phyloP scores from a whole-genome alignment of 2,888 invertebrate genomes.

The Cephus pulcher region DNA sequence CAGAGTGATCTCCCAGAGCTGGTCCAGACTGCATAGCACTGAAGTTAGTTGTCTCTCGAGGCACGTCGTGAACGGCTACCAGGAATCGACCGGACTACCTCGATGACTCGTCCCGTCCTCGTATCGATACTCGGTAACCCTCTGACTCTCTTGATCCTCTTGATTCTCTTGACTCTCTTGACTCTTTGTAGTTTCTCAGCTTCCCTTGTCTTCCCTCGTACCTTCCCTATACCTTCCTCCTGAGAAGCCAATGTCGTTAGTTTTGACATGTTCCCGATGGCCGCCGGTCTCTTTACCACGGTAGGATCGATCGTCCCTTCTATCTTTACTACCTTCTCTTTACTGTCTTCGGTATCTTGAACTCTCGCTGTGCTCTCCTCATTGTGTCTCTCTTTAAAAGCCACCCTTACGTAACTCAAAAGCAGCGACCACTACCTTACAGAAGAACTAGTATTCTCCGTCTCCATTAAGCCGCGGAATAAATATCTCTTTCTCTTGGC shows the following conservation, averaged over 20 bases:
- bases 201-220: constrained; percentile 40
- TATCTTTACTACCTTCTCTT: not conserved
- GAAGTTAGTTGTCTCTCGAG: constrained; percentile 61
- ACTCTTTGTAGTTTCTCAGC: constrained; percentile 18
- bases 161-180: not conserved
- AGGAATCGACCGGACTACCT: constrained; percentile 56
- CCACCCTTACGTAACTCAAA: not conserved
- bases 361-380: not conserved
- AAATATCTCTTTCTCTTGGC: not conserved
- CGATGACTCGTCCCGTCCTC: constrained; percentile 54
- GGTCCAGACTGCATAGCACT: constrained; percentile 51
- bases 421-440: not conserved
- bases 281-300: constrained; percentile 26
- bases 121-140: constrained; percentile 40
- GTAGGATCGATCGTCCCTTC: constrained; percentile 9
- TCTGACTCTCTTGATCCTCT: constrained; percentile 1
- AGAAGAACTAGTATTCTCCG: not conserved
- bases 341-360: not conserved
- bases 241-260: constrained; percentile 53
- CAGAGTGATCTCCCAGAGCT: constrained; percentile 28
- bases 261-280: constrained; percentile 48
- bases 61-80: constrained; percentile 59
- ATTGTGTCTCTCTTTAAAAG: not conserved
- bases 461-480: not conserved
- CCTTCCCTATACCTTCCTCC: constrained; percentile 31